A percentile compares a stretch with the other conserved stretches of the same genome.
phyloP scores from a whole-genome alignment of 2,797 vertebrate species.

The Rhyacichthys aspro region DNA sequence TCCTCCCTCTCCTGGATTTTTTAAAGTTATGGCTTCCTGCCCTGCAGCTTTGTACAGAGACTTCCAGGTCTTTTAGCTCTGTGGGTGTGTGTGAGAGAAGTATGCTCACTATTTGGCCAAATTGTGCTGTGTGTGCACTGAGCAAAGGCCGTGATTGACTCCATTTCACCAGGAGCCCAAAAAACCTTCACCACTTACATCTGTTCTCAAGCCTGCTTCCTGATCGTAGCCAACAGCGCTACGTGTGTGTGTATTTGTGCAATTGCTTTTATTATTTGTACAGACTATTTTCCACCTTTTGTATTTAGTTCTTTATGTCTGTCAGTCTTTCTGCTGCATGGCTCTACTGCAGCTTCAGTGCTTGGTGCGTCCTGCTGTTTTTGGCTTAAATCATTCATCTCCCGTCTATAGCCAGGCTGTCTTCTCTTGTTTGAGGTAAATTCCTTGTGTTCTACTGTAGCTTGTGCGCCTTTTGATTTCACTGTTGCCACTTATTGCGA shows the following conservation, averaged over 20 bases:
- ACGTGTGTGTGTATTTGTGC: conserved; percentile 11
- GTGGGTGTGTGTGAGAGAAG: conserved; percentile 22
- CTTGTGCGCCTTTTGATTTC: neutral
- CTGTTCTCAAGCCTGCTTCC: conserved; percentile 29
- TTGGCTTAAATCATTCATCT: conserved; percentile 44
- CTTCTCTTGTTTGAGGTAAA: conserved; percentile 4
- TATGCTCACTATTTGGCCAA: conserved; percentile 44
- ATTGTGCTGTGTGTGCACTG: conserved; percentile 22
- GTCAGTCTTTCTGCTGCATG: conserved; percentile 45
- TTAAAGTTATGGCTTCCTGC: conserved; percentile 42
- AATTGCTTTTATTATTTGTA: conserved; percentile 26
- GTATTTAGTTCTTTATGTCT: conserved; percentile 42
- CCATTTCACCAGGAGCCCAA: conserved; percentile 12
- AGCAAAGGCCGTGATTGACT: conserved; percentile 37
- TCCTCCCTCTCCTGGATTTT: conserved; percentile 26
- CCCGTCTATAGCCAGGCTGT: conserved; percentile 30
- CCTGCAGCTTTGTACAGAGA: conserved; percentile 26
- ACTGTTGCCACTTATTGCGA: neutral
- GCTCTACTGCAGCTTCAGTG: conserved; percentile 52
- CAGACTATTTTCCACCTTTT: conserved; percentile 21
- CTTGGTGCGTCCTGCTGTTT: conserved; percentile 65
- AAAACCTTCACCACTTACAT: conserved; percentile 28
- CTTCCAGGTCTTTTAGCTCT: conserved; percentile 15
- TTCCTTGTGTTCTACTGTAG: neutral
- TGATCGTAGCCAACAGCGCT: conserved; percentile 33